A percentile compares a stretch with the other conserved stretches of the same genome.
These are phyloP conservation scores for Oncorhynchus mykiss DNA, from an alignment of 2,113 vertebrate genomes.

Conservation along the genomic window DNA sequence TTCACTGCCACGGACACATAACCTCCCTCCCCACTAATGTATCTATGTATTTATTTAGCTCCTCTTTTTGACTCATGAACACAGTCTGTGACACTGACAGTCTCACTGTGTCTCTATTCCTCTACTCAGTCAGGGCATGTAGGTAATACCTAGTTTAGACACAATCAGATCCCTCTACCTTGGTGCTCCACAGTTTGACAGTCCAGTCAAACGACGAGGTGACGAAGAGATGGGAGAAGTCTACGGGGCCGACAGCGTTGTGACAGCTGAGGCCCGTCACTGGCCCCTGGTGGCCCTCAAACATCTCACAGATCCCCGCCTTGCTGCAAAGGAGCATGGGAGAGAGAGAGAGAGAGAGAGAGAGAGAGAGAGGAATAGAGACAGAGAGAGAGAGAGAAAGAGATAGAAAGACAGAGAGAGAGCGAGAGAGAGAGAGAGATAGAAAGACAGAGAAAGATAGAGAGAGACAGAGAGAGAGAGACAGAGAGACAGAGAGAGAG, in stretches of 20 bases:
- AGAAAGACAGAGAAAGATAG: fast-evolving
- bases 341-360: background rate
- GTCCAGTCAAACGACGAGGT: slow-evolving; percentile 99
- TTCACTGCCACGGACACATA: slow-evolving; percentile 36
- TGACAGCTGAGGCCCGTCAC: slow-evolving; percentile 97
- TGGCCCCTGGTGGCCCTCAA: slow-evolving; percentile 96
- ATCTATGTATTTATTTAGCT: background rate
- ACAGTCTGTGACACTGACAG: background rate
- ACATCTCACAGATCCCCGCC: slow-evolving; percentile 96
- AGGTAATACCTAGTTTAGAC: background rate
- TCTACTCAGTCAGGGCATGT: background rate
- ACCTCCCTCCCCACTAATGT: background rate
- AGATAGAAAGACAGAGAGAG: too few species aligned
- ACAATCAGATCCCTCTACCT: slow-evolving; percentile 77
- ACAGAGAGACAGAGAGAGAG: too few species aligned
- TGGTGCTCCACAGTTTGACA: slow-evolving; percentile 97
- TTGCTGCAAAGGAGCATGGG: slow-evolving; percentile 78
- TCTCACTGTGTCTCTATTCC: background rate
- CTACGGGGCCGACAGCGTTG: slow-evolving; percentile 89
- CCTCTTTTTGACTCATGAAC: slow-evolving; percentile 4
- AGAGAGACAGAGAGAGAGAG: too few species aligned
- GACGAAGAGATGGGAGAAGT: slow-evolving; percentile 96
- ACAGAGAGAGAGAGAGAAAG: too few species aligned
- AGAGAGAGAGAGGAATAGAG: too few species aligned
- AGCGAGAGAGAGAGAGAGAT: too few species aligned